A percentile compares a stretch with the other conserved stretches of the same genome.
These are phyloP conservation scores for Pseudococcus longispinus DNA, from an alignment of 2,888 invertebrate species.

Conservation along the genomic window DNA sequence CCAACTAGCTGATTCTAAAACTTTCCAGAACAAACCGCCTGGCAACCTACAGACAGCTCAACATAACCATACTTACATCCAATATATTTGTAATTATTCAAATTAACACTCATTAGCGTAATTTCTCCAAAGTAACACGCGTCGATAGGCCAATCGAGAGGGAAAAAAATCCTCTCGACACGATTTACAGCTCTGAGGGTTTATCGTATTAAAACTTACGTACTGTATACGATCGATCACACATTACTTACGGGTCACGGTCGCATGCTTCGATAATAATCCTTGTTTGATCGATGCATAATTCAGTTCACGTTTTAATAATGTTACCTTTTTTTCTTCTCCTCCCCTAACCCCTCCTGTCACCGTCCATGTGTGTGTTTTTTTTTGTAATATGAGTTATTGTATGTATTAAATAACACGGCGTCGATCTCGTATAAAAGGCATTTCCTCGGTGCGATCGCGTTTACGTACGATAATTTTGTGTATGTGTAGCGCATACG, in stretches of 20 bases:
- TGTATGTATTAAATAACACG: neutral
- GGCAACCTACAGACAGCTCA: neutral
- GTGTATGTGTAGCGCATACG: neutral
- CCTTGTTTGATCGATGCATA: constrained; percentile 29
- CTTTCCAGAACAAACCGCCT: constrained; percentile 13
- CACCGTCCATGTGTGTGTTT: neutral
- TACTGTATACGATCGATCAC: constrained; percentile 5
- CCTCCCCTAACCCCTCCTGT: neutral
- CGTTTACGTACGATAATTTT: neutral
- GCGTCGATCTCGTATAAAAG: neutral
- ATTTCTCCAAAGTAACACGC: neutral
- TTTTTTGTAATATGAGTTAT: neutral
- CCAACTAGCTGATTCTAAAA: constrained; percentile 17
- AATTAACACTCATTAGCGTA: constrained; percentile 16
- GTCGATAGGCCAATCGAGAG: neutral
- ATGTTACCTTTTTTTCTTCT: neutral
- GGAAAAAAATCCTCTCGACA: neutral
- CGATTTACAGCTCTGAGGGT: neutral
- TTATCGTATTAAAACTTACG: neutral
- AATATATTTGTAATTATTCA: constrained; percentile 1
- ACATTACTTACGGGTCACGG: constrained; percentile 27
- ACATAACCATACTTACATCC: neutral
- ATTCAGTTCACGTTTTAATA: constrained; percentile 32
- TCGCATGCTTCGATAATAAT: neutral
- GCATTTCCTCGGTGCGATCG: neutral